Evolutionary conservation across 2,888 invertebrate species (phyloP), one percentile per base, ranked within the genome.

Genomic region (Onchidella celtica): DNA sequence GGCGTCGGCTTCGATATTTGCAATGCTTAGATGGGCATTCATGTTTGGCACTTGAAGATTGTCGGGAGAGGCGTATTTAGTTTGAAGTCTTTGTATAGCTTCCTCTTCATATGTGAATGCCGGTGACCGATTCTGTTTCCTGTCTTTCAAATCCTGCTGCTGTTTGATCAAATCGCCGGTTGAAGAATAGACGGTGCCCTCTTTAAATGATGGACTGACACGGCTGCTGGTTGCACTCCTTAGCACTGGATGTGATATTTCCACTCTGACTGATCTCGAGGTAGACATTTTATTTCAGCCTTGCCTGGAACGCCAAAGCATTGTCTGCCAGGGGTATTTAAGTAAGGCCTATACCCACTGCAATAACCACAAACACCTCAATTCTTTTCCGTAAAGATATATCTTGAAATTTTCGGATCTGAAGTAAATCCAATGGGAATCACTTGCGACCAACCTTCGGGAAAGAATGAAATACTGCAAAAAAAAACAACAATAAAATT

Each of bases 41-140:
- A 38, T 65, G 3, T 3, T 55, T 3, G 2, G 47, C 24, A 32
- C 36, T 55, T 63, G 66, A 55, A 90, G 75, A 29, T 87, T 88
- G 47, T 88, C 90, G 1, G 91, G 83, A 2, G 91, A 91, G 63
- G 92, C 92, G 85, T 92, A 92, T 83, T 91, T 92, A 63, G 88
- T 91, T 6, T 88, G 88, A 57, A 92, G 86, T 81, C 87, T 86
- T 38, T 87, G 85, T 9, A 90, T 77, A 3, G 89, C 90, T 75
- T 90, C 89, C 55, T 87, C 87, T 2, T 84, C 40, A 24, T 40
- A 40, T 21, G n/a, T 36, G 0, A 3, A 29, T 0, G 4, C 29
- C 2, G 38, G 65, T 2, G 34, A 9, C 29, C 66, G 9, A 24
- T 32, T 24, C n/a, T 3, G 3, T n/a, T 63, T 40, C 32, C 34